Conservation (phyloP, 2,797 vertebrate genomes). For the Gorsachius magnificus region DNA sequence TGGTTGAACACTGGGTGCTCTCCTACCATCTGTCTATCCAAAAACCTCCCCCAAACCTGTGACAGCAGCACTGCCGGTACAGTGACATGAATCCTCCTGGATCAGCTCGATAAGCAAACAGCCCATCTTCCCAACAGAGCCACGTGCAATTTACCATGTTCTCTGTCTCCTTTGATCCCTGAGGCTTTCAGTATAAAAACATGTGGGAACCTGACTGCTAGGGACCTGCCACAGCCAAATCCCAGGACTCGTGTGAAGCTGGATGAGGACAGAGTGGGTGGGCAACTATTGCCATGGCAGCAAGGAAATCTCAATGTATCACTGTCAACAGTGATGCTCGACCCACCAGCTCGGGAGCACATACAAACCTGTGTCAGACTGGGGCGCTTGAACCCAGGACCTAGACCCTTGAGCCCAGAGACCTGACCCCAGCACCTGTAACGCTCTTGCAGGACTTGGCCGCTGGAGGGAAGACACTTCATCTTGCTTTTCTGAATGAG, state of each 20-base stretch:
- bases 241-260: not conserved
- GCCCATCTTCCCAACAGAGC: not conserved
- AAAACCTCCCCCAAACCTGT: not conserved
- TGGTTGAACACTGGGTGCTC: not conserved
- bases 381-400: not conserved
- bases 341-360: not conserved
- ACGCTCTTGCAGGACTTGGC: not conserved
- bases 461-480: not conserved
- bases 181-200: not conserved
- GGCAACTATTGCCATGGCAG: not conserved
- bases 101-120: fast-evolving
- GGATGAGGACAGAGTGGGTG: not conserved
- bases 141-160: not conserved
- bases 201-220: not conserved
- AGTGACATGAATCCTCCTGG: not conserved
- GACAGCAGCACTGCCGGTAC: not conserved
- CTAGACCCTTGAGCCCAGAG: not conserved
- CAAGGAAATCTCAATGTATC: not conserved
- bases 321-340: fast-evolving
- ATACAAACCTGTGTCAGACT: not conserved
- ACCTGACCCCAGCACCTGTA: fast-evolving
- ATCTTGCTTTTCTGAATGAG: not conserved
- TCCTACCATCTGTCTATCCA: not conserved
- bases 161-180: not conserved
- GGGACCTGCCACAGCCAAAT: not conserved